phyloP scores from a whole-genome alignment of 2,797 vertebrate genomes.

The Sarcophilus harrisii region DNA sequence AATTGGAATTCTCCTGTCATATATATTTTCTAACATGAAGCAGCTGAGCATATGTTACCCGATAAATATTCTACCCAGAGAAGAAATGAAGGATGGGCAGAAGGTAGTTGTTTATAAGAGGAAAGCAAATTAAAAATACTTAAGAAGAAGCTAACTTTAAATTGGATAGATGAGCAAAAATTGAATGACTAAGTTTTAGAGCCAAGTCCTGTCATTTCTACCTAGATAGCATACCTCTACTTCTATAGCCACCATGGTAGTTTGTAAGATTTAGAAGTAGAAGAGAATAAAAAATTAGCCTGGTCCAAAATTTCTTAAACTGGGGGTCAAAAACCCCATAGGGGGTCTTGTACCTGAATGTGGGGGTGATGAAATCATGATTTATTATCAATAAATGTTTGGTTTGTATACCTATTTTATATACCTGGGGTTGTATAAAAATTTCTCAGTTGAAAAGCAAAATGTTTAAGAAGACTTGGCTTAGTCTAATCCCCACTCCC shows the following conservation, averaged over 20 bases:
- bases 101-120: slow-evolving; percentile 18
- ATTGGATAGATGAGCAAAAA: slow-evolving; percentile 38
- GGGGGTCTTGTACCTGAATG: no score
- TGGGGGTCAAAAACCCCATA: no score
- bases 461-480: no score
- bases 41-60: slow-evolving; percentile 32
- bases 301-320: background rate
- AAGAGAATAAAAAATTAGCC: background rate
- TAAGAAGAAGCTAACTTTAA: slow-evolving; percentile 50
- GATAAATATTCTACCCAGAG: slow-evolving; percentile 24
- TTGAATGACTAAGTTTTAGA: background rate
- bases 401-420: no score
- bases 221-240: background rate
- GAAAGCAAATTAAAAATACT: slow-evolving; percentile 48
- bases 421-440: no score
- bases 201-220: background rate
- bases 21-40: slow-evolving; percentile 37
- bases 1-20: slow-evolving; percentile 31
- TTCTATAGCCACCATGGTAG: background rate
- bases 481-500: background rate
- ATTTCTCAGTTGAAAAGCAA: no score
- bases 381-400: no score
- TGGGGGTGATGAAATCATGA: no score
- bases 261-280: background rate
- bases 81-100: slow-evolving; percentile 43